Conservation (phyloP, 2,113 vertebrate species). For the Laticauda laticaudata region DNA sequence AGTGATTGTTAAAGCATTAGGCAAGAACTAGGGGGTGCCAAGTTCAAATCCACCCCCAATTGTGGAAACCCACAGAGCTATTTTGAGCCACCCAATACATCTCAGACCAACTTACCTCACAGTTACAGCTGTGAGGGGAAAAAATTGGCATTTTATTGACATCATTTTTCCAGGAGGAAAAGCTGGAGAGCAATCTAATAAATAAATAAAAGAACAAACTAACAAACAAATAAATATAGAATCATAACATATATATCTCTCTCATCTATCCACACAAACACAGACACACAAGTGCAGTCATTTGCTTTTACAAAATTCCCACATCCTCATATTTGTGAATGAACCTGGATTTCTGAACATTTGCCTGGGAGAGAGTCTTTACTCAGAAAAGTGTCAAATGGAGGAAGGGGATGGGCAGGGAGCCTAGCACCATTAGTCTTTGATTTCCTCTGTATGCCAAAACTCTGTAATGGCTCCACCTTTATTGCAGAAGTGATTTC, state of each 20-base stretch:
- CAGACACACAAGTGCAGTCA: background rate
- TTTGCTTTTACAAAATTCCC: background rate
- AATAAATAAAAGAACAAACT: too few species aligned
- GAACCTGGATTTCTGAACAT: background rate
- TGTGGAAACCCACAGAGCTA: background rate
- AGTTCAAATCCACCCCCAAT: background rate
- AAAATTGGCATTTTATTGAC: background rate
- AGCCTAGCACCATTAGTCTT: background rate
- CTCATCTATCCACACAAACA: background rate
- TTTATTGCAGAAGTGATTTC: background rate
- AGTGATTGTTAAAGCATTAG: background rate
- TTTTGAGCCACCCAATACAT: background rate
- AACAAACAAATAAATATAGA: background rate
- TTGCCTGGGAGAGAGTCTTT: background rate
- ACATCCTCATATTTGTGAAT: background rate
- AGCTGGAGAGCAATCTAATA: background rate
- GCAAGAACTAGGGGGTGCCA: background rate
- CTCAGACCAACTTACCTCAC: background rate
- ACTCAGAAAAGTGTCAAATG: background rate
- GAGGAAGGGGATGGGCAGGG: background rate
- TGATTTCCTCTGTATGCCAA: background rate
- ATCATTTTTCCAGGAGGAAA: background rate
- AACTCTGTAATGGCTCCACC: background rate
- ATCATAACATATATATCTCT: background rate
- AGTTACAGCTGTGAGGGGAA: background rate